A percentile compares a stretch with the other conserved stretches of the same genome.
Conservation (phyloP, 1,140 invertebrate genomes). For the Elysia chlorotica region DNA sequence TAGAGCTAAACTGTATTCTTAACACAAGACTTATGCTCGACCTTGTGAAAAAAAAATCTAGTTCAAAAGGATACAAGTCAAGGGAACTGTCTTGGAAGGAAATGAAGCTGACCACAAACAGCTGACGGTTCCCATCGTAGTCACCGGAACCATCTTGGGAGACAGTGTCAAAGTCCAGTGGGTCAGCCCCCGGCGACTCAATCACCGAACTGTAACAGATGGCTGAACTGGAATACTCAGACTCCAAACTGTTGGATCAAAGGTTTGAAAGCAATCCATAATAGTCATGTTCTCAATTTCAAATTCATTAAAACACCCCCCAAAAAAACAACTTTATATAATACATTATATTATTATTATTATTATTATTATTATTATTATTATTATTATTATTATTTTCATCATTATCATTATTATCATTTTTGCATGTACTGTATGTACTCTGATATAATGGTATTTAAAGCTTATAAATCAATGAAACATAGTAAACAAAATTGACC, state of each 20-base stretch:
- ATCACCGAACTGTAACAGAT: conserved; percentile 27
- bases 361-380: background rate
- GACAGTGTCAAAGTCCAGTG: background rate
- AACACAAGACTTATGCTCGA: background rate
- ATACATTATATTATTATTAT: background rate
- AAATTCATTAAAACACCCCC: background rate
- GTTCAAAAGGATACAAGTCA: conserved; percentile 31
- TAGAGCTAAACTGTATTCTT: background rate
- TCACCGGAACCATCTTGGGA: background rate
- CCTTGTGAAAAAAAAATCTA: background rate
- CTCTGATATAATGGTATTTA: too few relatives aligned
- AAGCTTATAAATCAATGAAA: too few relatives aligned
- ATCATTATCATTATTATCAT: too few relatives aligned
- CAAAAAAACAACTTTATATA: background rate
- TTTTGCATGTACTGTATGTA: too few relatives aligned
- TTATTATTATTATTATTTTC: background rate
- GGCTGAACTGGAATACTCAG: conserved; percentile 18
- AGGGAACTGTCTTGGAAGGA: conserved; percentile 31
- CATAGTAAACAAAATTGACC: too few relatives aligned
- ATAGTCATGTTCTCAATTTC: too few relatives aligned
- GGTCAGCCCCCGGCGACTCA: conserved; percentile 4
- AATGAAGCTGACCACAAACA: conserved; percentile 32
- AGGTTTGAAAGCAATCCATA: too few relatives aligned
- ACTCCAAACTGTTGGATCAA: background rate
- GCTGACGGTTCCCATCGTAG: background rate